Evolutionary conservation across 2,113 vertebrate species (phyloP).

Genomic region (Xerus inauris): DNA sequence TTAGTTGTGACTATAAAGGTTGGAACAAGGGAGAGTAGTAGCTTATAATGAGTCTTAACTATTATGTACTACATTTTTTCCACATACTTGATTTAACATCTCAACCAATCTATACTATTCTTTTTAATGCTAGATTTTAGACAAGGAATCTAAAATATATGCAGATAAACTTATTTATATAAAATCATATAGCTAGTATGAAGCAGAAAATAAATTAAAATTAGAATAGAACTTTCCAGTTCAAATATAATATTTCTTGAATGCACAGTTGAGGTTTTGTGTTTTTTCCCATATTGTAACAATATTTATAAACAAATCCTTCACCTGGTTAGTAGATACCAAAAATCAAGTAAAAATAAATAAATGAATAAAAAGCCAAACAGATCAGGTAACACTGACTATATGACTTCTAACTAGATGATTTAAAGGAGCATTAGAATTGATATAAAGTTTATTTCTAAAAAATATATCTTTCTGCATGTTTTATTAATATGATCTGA

Average conservation of each 20-base stretch:
- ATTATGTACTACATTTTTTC: background rate
- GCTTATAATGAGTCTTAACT: background rate
- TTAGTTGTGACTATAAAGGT: background rate
- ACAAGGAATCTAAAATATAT: background rate
- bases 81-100: background rate
- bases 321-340: background rate
- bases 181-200: background rate
- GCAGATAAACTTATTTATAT: background rate
- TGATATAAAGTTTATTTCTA: background rate
- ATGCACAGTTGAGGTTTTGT: background rate
- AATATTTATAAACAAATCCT: background rate
- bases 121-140: background rate
- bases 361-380: background rate
- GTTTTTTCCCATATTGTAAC: background rate
- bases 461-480: background rate
- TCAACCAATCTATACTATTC: background rate
- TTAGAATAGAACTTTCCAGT: background rate
- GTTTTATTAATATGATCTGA: constrained; percentile 28
- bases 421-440: background rate
- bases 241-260: background rate
- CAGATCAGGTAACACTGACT: background rate
- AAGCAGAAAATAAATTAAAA: background rate
- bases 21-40: background rate
- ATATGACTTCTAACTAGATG: background rate
- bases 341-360: background rate